Evolutionary conservation across 1,140 invertebrate species (phyloP).

Genomic region (Myzus persicae): DNA sequence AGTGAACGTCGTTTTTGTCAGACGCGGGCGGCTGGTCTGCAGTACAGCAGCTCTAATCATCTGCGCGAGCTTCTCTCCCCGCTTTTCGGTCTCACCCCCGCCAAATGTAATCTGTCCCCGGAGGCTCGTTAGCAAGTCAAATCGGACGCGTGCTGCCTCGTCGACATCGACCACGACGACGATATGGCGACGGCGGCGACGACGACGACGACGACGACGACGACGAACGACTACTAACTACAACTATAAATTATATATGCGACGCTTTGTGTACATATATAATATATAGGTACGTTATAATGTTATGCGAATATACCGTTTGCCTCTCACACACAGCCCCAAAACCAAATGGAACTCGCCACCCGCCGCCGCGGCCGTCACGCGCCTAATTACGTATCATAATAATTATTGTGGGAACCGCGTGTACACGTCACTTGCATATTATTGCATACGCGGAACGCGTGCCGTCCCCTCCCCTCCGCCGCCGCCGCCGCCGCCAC

Average conservation of each 20-base stretch:
- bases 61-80: not conserved
- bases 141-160: slow-evolving; percentile 38
- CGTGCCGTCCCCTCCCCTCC: not conserved
- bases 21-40: not conserved
- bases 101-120: slow-evolving; percentile 20
- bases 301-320: slow-evolving; percentile 14
- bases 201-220: not conserved
- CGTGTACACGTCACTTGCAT: not conserved
- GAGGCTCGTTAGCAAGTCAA: slow-evolving; percentile 57
- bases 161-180: not conserved
- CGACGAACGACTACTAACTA: slow-evolving; percentile 4
- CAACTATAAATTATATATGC: slow-evolving; percentile 1
- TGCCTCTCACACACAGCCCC: not conserved
- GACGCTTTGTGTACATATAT: not conserved
- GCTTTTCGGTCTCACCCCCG: not conserved
- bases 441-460: not conserved
- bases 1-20: not conserved
- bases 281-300: not conserved
- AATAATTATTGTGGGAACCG: slow-evolving; percentile 41
- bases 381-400: slow-evolving; percentile 29
- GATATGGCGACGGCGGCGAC: not conserved
- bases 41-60: slow-evolving; percentile 8
- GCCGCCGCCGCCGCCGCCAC: not conserved
- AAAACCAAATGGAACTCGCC: slow-evolving; percentile 3
- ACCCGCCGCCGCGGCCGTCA: not conserved